These are phyloP conservation scores for Palythoa grandiflora DNA, from an alignment of 92 coral and sea anemone species.

Conservation along the genomic window DNA sequence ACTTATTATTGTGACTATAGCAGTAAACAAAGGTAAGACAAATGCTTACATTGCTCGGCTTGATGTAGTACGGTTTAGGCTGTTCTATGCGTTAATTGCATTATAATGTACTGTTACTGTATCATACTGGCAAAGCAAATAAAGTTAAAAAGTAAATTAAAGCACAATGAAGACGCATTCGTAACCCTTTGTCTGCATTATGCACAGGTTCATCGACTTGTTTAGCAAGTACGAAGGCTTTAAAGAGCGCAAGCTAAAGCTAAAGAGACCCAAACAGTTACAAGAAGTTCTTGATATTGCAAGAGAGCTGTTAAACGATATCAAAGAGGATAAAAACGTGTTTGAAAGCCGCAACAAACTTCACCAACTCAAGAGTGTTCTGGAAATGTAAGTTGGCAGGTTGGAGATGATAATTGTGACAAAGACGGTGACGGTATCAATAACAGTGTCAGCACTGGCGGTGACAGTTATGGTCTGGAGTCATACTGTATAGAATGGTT, in stretches of 20 bases:
- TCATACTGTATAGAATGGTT: too few species aligned
- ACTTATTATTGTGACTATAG: background rate
- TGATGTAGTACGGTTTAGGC: background rate
- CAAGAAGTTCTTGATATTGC: slow-evolving; percentile 94
- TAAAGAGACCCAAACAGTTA: slow-evolving; percentile 91
- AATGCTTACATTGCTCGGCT: too few species aligned
- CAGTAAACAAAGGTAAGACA: too few species aligned
- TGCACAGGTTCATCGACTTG: slow-evolving; percentile 81
- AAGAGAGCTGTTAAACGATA: slow-evolving; percentile 74
- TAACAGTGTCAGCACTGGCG: background rate
- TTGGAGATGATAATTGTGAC: background rate
- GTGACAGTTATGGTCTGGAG: too few species aligned
- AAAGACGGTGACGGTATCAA: background rate
- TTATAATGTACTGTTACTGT: background rate
- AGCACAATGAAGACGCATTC: background rate
- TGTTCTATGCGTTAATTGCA: background rate
- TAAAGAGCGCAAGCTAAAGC: slow-evolving; percentile 87
- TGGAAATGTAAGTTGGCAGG: slow-evolving; percentile 84
- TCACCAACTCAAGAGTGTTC: slow-evolving; percentile 87
- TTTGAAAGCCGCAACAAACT: slow-evolving; percentile 89
- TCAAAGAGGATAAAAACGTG: slow-evolving; percentile 60
- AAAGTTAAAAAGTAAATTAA: background rate
- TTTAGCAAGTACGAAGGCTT: slow-evolving; percentile 83
- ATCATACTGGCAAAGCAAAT: too few species aligned
- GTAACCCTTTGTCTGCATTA: background rate